Percentiles rank a stretch among this genome's conserved stretches.
Evolutionary conservation across 2,113 vertebrate species (phyloP).

Genomic region (Siniperca knerii): DNA sequence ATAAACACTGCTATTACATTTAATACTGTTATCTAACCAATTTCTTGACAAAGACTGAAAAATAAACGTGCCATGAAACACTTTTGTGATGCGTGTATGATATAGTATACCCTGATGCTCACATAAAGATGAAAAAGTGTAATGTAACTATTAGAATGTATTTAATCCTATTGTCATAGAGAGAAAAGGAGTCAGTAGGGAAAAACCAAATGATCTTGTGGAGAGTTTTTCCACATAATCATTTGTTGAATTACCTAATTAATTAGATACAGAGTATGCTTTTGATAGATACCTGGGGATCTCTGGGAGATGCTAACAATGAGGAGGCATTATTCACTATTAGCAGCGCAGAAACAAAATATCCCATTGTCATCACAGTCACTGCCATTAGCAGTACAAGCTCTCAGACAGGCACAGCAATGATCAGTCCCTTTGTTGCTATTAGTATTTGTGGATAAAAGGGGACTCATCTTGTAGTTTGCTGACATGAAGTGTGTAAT

Average conservation of each 20-base stretch:
- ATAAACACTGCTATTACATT: neutral
- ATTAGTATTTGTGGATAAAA: conserved; percentile 72
- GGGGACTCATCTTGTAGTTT: conserved; percentile 65
- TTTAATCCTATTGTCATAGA: conserved; percentile 26
- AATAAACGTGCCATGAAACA: neutral
- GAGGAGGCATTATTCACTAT: conserved; percentile 57
- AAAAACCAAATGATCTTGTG: conserved; percentile 35
- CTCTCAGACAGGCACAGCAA: conserved; percentile 43
- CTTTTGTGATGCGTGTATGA: neutral
- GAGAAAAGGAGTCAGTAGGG: conserved; percentile 35
- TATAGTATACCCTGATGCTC: neutral
- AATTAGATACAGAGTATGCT: conserved; percentile 62
- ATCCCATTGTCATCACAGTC: conserved; percentile 44
- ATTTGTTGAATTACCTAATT: conserved; percentile 64
- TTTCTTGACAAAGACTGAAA: neutral
- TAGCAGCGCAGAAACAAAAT: conserved; percentile 53
- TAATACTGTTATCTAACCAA: neutral
- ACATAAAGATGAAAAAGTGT: conserved; percentile 10
- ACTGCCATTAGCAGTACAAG: conserved; percentile 45
- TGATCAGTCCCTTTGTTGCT: conserved; percentile 60
- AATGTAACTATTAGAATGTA: conserved; percentile 21
- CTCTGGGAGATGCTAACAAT: conserved; percentile 50
- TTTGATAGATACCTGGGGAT: conserved; percentile 69
- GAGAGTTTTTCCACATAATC: conserved; percentile 39
- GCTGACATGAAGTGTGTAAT: conserved; percentile 78